Evolutionary conservation across 2,113 vertebrate species (phyloP).

Genomic region (Micromys minutus): DNA sequence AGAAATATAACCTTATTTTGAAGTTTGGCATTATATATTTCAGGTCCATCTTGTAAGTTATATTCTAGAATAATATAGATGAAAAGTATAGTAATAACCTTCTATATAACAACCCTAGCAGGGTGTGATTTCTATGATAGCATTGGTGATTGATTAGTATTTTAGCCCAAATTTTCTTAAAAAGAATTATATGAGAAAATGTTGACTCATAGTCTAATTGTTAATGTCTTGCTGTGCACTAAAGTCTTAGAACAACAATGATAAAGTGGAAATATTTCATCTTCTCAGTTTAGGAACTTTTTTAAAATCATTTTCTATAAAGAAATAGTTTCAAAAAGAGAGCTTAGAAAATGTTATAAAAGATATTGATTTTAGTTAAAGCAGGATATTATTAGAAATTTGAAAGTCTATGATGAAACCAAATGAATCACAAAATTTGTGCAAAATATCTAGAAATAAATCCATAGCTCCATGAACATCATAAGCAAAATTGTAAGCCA

Average conservation of each 20-base stretch:
- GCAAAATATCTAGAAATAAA: no score
- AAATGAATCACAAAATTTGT: neutral
- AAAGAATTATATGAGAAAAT: neutral
- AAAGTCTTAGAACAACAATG: neutral
- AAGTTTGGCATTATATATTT: neutral
- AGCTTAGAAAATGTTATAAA: no score
- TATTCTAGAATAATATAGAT: neutral
- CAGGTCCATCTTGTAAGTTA: neutral
- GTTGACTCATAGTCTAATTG: neutral
- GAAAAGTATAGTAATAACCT: neutral
- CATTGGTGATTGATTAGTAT: neutral
- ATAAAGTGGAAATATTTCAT: neutral
- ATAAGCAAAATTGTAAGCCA: no score
- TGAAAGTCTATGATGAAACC: neutral
- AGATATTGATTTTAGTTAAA: no score
- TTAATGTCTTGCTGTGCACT: neutral
- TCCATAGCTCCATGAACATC: neutral
- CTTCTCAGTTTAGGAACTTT: neutral
- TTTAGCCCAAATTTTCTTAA: neutral
- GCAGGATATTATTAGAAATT: neutral
- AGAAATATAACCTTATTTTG: neutral
- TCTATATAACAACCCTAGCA: neutral
- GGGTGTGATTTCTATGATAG: neutral
- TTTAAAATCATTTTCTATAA: neutral
- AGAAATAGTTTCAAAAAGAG: neutral